Evolutionary conservation across 2,113 vertebrate species (phyloP), one percentile per base, ranked within the genome.

Genomic region (Antennarius striatus): DNA sequence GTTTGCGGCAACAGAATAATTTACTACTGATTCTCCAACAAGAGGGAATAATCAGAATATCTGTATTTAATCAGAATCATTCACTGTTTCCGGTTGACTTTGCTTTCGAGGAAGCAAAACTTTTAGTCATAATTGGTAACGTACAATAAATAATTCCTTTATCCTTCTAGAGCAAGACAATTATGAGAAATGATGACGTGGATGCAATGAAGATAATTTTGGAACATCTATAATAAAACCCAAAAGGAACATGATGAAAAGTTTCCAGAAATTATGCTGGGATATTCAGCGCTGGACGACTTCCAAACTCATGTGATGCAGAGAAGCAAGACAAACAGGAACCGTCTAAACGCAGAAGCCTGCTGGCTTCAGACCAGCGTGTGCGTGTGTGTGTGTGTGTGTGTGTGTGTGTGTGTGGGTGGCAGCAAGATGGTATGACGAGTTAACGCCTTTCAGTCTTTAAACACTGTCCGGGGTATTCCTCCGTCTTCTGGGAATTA

Each of bases 281-380:
- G 55, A 79, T 68, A 71, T 83, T 56, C 29, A 10, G 29, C 32
- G 10, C 14, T 82, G 80, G 78, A 79, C 55, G 42, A 39, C 68
- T 48, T 81, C 79, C 82, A 64, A 70, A 4, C 57, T 15, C 58
- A 73, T 72, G 64, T 81, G 86, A 87, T 71, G 68, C 50, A 39
- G 83, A 74, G 63, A 56, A 87, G 80, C 81, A 76, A 64, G 87
- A 85, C 84, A 87, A 86, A 88, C 86, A 84, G 87, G 86, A 88
- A 87, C 82, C 77, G 69, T 79, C 57, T 80, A 56, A 88, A 63
- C 64, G 73, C 79, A 63, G 63, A 71, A 43, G 81, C 75, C 77
- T 69, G 43, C 57, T 52, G 73, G 67, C 68, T 80, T 73, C 50
- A 80, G 67, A 45, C 77, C 82, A 69, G 56, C 54, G 1, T 84